Base-by-base conservation (phyloP, 2,113 vertebrate species). In the Corythornis madagascariensis region DNA sequence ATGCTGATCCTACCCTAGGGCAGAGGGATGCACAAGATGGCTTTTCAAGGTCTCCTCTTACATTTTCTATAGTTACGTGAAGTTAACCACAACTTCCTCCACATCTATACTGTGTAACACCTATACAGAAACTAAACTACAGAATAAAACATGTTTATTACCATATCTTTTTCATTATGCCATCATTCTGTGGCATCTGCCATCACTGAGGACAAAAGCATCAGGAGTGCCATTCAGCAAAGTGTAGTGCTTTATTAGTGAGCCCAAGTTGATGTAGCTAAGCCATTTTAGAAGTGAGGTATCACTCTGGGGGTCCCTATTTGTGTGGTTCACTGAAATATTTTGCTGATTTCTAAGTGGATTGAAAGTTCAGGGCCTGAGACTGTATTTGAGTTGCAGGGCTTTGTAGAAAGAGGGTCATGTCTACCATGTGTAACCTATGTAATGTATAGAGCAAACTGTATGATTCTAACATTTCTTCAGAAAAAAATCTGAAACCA, bases 211-310 rank as follows among this genome's bases (percentile, higher is more conserved):
- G 38, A 47, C 38, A 79, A 33, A 65, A 93, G 26, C 45, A 28
- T 20, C 4, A 1, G 0, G 0, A 64, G 18, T 2, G 1, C 48
- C 26, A 9, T n/a, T 50, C 40, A 55, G n/a, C 16, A 67, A 61
- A 82, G 50, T 57, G 9, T 48, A 31, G 25, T 61, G 45, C 31
- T 70, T 67, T 80, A 11, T 65, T 28, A 31, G n/a, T 50, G 18
- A 84, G 22, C 2, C 8, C 26, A 0, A 29, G 56, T 76, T 72
- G 56, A 48, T 43, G 22, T 47, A 43, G 64, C 76, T 61, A 63
- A 57, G 10, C 2, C 11, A 3, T 60, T 93, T 83, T 50, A 56
- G 33, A 81, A 57, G 29, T 29, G 25, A 83, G 28, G 9, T 50
- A 7, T 20, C 4, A 1, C 22, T 92, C 22, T 31, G 83, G 38